Conservation (phyloP, 2,113 vertebrate genomes). For the Pleuronectes platessa region DNA sequence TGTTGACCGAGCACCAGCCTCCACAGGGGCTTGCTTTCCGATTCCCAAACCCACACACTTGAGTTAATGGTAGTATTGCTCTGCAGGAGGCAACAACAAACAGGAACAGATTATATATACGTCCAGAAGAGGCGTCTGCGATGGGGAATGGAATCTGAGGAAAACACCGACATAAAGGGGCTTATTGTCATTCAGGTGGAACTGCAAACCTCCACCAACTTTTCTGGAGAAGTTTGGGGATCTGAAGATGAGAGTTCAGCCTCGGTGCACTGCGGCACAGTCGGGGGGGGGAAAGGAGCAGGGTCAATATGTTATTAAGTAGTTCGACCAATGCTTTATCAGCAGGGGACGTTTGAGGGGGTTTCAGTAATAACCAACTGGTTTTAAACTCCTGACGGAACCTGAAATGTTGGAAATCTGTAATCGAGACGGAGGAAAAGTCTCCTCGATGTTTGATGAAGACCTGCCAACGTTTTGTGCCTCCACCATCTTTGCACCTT, state of each 20-base stretch:
- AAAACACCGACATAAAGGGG: background rate
- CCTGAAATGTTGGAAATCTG: background rate
- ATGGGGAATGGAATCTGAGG: background rate
- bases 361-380: background rate
- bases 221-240: background rate
- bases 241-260: constrained; percentile 21
- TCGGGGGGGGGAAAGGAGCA: background rate
- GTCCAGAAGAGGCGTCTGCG: background rate
- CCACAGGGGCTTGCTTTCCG: background rate
- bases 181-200: background rate
- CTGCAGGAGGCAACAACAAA: constrained; percentile 28
- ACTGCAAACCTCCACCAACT: background rate
- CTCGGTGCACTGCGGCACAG: constrained; percentile 3
- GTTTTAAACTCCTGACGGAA: background rate
- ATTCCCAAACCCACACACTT: constrained; percentile 1
- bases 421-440: background rate
- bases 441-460: background rate
- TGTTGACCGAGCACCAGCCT: constrained; percentile 14
- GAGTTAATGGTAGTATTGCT: constrained; percentile 19
- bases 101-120: background rate
- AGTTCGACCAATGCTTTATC: background rate
- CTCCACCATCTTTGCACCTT: background rate
- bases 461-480: background rate
- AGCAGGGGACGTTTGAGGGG: background rate
- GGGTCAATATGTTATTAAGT: background rate